Conservation (phyloP, 2,113 vertebrate genomes). For the Chamaetylas fuelleborni region DNA sequence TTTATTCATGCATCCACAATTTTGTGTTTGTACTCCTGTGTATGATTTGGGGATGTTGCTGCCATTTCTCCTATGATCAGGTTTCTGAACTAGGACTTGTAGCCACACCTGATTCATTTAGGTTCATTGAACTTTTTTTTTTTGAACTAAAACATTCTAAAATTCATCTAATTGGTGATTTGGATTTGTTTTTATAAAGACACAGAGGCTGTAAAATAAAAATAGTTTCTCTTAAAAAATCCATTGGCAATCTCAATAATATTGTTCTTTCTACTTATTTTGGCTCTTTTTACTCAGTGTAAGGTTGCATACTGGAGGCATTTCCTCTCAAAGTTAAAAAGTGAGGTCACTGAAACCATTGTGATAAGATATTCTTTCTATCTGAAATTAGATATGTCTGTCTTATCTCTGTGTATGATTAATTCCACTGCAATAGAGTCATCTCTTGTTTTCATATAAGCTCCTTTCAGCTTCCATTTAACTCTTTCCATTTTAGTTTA, state of each 20-base stretch:
- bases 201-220: background rate
- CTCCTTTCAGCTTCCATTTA: background rate
- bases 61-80: background rate
- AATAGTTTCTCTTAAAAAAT: background rate
- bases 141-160: background rate
- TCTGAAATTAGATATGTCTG: slow-evolving; percentile 35
- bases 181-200: background rate
- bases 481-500: background rate
- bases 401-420: slow-evolving; percentile 31
- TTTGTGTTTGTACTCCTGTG: background rate
- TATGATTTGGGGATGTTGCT: background rate
- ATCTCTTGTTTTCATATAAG: background rate
- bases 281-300: background rate
- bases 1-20: background rate
- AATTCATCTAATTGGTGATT: background rate
- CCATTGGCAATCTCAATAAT: background rate
- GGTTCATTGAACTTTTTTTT: background rate
- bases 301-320: slow-evolving; percentile 10
- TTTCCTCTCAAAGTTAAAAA: slow-evolving; percentile 49
- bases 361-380: slow-evolving; percentile 22
- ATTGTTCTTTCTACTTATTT: background rate
- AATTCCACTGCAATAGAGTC: background rate
- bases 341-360: background rate
- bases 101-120: background rate
- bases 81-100: background rate